Evolutionary conservation across 2,888 invertebrate species (phyloP).

Genomic region (Drosophila meridiana): DNA sequence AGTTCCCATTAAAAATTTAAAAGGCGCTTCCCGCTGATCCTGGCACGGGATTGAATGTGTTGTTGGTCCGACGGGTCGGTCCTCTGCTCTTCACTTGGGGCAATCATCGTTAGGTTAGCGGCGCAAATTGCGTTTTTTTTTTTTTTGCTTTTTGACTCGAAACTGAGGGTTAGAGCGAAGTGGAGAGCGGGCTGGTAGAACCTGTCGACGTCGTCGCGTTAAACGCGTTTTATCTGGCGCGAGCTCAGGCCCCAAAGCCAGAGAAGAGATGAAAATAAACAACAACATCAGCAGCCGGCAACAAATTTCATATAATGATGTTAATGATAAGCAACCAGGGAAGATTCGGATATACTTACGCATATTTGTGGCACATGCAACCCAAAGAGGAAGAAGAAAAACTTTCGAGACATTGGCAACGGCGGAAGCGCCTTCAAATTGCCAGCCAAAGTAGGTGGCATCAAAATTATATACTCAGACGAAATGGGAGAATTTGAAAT

Average conservation of each 20-base stretch:
- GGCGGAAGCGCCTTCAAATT: slow-evolving; percentile 43
- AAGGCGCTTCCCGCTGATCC: slow-evolving; percentile 61
- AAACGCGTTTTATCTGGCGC: slow-evolving; percentile 61
- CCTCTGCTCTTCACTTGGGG: slow-evolving; percentile 47
- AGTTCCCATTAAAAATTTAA: slow-evolving; percentile 81
- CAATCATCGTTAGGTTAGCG: slow-evolving; percentile 79
- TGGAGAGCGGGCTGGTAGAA: neutral
- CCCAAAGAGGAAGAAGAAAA: neutral
- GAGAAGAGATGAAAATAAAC: slow-evolving; percentile 32
- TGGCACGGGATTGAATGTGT: slow-evolving; percentile 11
- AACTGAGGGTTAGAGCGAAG: neutral
- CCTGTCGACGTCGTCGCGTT: slow-evolving; percentile 40
- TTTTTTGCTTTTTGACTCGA: neutral
- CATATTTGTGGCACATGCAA: slow-evolving; percentile 73
- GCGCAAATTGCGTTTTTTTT: slow-evolving; percentile 68
- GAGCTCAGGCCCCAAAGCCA: slow-evolving; percentile 37
- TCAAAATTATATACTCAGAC: neutral
- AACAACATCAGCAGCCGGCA: slow-evolving; percentile 39
- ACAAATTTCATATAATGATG: slow-evolving; percentile 72
- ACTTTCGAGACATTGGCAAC: slow-evolving; percentile 30
- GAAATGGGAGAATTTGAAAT: slow-evolving; percentile 38
- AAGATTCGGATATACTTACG: slow-evolving; percentile 69
- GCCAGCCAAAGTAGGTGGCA: slow-evolving; percentile 20
- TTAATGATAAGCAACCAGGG: slow-evolving; percentile 71
- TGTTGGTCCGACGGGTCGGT: neutral